Evolutionary conservation across 2,888 invertebrate species (phyloP), one percentile per base, ranked within the genome.

Genomic region (Philereme transversata): DNA sequence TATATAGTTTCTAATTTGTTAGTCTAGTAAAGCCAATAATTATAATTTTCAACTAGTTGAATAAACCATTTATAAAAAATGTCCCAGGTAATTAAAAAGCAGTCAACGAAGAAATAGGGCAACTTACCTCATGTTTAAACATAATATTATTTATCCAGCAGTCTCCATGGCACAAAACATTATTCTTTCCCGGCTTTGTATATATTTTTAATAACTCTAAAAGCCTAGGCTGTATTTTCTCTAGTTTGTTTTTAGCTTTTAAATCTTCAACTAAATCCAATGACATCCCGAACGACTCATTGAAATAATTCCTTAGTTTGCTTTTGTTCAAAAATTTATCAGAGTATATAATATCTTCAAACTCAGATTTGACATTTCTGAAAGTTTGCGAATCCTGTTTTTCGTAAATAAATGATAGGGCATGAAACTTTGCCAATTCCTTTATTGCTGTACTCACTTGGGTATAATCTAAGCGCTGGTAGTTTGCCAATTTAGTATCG

Each of bases 141-240:
- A 88, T 70, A 63, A 87, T 81, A 64, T 88, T 87, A 64, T 87
- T 88, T 4, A 86, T 78, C 90, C 90, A 90, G 64, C 82, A 88
- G 66, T 91, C 90, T 33, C 90, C 90, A 53, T 91, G 91, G 65
- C 90, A 90, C 38, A 91, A 72, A 9, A 88, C 89, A 64, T 80
- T 88, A 35, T 69, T 75, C 10, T 77, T 77, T 38, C 72, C 73
- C 8, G 87, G 81, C 57, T 72, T 72, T 0, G 77, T 76, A 60
- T 81, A 90, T 22, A 64, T 66, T 74, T 79, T 83, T 57, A 90
- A 71, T 43, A 87, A 60, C 0, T 84, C 70, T 53, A 89, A 71
- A 34, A 91, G 67, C 47, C 79, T 81, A 1, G 71, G 61, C 64
- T 77, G 72, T 22, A 85, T 67, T 50, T 66, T 64, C 35, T 77